A percentile compares a stretch with the other conserved stretches of the same genome.
Evolutionary conservation across 2,113 vertebrate genomes (phyloP).

Genomic region (Desmodus rotundus): DNA sequence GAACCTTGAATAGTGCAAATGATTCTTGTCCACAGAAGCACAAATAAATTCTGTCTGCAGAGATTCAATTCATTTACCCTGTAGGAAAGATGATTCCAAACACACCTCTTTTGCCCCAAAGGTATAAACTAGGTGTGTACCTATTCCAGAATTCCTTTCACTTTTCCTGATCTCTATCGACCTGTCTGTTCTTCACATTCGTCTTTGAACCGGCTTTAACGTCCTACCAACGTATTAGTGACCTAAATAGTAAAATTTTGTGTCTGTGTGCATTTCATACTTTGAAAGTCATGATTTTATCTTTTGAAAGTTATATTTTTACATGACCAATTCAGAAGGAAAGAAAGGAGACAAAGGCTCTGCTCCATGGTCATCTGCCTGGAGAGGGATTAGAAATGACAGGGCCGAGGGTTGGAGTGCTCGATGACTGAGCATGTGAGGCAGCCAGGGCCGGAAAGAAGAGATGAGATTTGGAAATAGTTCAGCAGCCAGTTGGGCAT

Average conservation of each 20-base stretch:
- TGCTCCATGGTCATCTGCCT: rapidly evolving
- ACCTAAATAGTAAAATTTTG: neutral
- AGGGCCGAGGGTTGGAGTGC: conserved; percentile 1
- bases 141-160: neutral
- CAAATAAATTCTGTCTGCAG: neutral
- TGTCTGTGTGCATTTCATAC: neutral
- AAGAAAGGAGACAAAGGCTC: rapidly evolving
- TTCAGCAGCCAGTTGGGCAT: neutral
- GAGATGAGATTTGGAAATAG: conserved; percentile 41
- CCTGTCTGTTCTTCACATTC: neutral
- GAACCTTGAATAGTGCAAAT: rapidly evolving
- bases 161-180: neutral
- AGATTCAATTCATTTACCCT: too few relatives aligned
- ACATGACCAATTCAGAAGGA: neutral
- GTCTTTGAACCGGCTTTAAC: neutral
- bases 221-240: neutral
- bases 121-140: neutral
- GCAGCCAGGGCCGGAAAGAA: conserved; percentile 23
- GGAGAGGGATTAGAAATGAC: neutral
- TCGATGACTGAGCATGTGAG: neutral
- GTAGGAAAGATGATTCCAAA: neutral
- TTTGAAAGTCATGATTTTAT: neutral
- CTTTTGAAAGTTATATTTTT: neutral
- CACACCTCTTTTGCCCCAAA: neutral
- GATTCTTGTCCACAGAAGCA: neutral